Evolutionary conservation across 2,113 vertebrate genomes (phyloP).

Genomic region (Gorsachius goisagi): DNA sequence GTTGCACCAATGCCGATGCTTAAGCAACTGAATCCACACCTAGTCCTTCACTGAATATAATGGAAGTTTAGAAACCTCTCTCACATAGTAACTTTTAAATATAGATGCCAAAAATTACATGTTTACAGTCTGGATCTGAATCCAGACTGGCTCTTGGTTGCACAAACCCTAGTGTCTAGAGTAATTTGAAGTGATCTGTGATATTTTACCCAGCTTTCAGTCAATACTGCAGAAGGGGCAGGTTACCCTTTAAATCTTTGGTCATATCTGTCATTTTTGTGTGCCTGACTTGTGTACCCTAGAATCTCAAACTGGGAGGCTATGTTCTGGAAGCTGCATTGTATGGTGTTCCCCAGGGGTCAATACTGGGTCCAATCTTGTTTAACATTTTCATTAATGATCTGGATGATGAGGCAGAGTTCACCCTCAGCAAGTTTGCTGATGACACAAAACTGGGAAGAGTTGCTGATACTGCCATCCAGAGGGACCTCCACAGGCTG

Average conservation of each 20-base stretch:
- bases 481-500: not conserved
- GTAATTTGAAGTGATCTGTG: not conserved
- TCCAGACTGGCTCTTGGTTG: not conserved
- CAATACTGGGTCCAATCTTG: not conserved
- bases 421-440: not conserved
- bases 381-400: not conserved
- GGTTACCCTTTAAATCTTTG: not conserved
- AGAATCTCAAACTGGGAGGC: not conserved
- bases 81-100: not conserved
- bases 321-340: not conserved
- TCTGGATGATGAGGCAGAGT: not conserved
- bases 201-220: not conserved
- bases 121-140: not conserved
- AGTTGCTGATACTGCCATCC: not conserved
- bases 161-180: not conserved
- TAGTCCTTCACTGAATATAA: accelerated
- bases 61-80: not conserved
- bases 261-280: not conserved
- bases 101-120: not conserved
- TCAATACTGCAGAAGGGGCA: not conserved
- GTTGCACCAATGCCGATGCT: not conserved
- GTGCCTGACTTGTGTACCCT: not conserved
- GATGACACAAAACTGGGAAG: not conserved
- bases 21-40: not conserved
- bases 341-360: not conserved